Conservation (phyloP, 2,797 vertebrate genomes). For the Allobates femoralis region DNA sequence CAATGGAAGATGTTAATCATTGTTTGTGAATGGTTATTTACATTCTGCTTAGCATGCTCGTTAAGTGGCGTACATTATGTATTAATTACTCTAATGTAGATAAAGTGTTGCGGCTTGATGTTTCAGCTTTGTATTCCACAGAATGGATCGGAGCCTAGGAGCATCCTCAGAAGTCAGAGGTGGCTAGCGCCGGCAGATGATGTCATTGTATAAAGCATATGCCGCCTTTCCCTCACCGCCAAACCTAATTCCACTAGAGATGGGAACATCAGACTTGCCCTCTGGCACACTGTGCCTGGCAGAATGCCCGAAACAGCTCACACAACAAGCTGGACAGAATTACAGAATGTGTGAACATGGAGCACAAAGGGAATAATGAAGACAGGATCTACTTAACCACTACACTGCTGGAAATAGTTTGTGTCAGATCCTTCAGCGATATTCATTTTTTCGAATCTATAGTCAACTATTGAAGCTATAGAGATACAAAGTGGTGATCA, state of each 20-base stretch:
- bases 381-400: constrained; percentile 48
- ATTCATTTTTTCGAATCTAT: not conserved
- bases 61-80: constrained; percentile 13
- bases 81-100: constrained; percentile 21
- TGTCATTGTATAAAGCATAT: constrained; percentile 58
- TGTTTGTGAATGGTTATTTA: constrained; percentile 22
- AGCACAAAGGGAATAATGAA: constrained; percentile 39
- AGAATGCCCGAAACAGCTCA: constrained; percentile 46
- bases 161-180: constrained; percentile 23
- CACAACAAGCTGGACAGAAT: constrained; percentile 30
- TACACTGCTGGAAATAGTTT: not conserved
- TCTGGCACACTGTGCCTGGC: constrained; percentile 54
- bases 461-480: too few relatives aligned
- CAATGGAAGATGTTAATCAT: not conserved
- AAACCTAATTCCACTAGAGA: constrained; percentile 48
- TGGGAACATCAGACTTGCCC: constrained; percentile 36
- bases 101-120: constrained; percentile 30
- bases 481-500: not conserved
- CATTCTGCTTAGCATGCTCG: constrained; percentile 17
- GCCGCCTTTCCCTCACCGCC: constrained; percentile 36
- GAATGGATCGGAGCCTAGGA: not conserved
- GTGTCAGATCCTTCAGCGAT: not conserved
- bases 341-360: constrained; percentile 47
- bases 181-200: constrained; percentile 44
- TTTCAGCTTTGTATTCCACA: constrained; percentile 37